Base-by-base conservation (phyloP, 2,113 vertebrate species). In the Psettodes erumei region DNA sequence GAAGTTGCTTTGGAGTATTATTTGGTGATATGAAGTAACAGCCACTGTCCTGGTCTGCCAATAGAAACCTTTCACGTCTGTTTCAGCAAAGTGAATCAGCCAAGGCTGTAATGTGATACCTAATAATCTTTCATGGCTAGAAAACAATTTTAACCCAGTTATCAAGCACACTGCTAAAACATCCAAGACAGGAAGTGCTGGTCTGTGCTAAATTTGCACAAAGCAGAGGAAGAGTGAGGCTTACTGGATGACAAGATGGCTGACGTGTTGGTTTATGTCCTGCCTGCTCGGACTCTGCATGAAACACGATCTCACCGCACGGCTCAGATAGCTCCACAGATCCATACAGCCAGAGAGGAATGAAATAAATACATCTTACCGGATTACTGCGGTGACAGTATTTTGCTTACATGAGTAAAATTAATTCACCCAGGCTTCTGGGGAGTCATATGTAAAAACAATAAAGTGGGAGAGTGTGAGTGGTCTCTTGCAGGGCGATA, bases 321-420 rank as follows among this genome's bases (percentile, higher is more conserved):
- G 75, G 21, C 61, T 75, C 70, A n/a, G 79, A 73, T 71, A 37
- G 77, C 84, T 63, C 67, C 65, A 67, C 75, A 72, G 74, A 86
- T 91, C 79, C 69, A 85, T 89, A 59, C 75, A 23, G 38, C 72
- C 71, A 28, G 74, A 68, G 71, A 53, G 61, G 32, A 78, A 60
- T 51, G 61, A 66, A 85, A 84, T 70, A 64, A 75, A 83, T 61
- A 53, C 62, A 47, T 67, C 38, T 60, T 63, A 10, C 74, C 1
- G 0, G 62, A 73, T 72, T 51, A 77, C 77, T 28, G 79, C 51
- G 62, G 75, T 48, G 64, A 82, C 62, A 61, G 54, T 60, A 66
- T 82, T 89, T 72, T 84, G 72, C 87, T 85, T 71, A 79, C 77
- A 77, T 37, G 63, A 79, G 45, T 72, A 38, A 81, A 79, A 88